Evolutionary conservation across 2,888 invertebrate species (phyloP).

Genomic region (Pimpla rufipes): DNA sequence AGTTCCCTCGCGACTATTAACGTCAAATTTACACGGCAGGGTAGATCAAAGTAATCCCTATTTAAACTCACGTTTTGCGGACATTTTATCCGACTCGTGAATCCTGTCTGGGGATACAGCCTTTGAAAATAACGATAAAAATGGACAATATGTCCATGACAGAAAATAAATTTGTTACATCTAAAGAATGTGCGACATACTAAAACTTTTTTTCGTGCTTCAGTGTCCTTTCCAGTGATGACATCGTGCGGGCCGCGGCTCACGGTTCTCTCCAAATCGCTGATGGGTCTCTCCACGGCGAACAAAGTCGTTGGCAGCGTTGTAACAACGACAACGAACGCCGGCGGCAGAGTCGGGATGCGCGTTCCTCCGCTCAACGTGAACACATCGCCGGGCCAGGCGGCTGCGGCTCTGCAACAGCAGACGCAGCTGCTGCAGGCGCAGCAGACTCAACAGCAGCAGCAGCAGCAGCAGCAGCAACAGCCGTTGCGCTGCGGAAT

Average conservation of each 20-base stretch:
- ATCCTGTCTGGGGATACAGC: constrained; percentile 73
- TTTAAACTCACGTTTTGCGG: constrained; percentile 70
- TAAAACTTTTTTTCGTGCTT: constrained; percentile 55
- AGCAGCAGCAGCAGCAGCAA: constrained; percentile 64
- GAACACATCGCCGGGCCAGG: constrained; percentile 77
- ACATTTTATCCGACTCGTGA: constrained; percentile 60
- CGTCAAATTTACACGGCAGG: constrained; percentile 66
- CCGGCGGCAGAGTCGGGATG: constrained; percentile 81
- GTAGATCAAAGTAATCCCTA: constrained; percentile 69
- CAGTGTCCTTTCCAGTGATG: constrained; percentile 85
- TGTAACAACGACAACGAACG: constrained; percentile 77
- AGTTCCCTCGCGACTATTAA: constrained; percentile 56
- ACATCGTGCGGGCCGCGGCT: constrained; percentile 87
- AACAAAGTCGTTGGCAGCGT: constrained; percentile 81
- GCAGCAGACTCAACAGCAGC: constrained; percentile 63
- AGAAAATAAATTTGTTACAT: constrained; percentile 12
- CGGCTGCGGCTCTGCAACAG: constrained; percentile 72
- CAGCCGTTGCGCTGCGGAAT: constrained; percentile 77
- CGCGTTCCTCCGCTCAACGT: constrained; percentile 84
- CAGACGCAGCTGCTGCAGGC: constrained; percentile 69
- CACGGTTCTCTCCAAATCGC: constrained; percentile 87
- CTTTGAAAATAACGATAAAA: background rate
- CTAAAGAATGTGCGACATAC: background rate
- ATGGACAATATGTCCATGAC: background rate
- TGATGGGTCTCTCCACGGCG: constrained; percentile 84